Evolutionary conservation across 30 jellyfish, hydroid and myxozoan genomes (phyloP).

Genomic region (Aurelia aurita complex sp. Pacific): DNA sequence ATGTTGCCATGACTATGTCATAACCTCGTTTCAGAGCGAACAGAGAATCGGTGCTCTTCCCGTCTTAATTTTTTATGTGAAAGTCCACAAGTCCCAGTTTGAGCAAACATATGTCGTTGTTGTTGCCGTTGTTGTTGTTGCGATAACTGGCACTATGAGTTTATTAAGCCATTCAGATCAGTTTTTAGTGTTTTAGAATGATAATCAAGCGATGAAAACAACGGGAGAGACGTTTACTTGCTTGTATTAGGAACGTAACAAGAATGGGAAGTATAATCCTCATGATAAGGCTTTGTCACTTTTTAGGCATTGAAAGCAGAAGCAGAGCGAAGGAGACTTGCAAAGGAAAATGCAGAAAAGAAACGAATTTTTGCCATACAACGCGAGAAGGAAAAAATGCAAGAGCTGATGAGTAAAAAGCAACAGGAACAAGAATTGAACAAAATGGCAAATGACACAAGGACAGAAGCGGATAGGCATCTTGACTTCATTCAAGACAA

Average conservation of each 20-base stretch:
- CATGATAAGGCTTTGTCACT: neutral
- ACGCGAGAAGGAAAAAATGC: conserved; percentile 46
- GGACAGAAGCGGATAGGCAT: neutral
- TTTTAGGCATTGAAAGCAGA: conserved; percentile 44
- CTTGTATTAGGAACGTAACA: too few relatives aligned
- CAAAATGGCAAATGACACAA: neutral
- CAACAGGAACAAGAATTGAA: conserved; percentile 30
- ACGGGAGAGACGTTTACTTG: neutral
- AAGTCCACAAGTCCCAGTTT: too few relatives aligned
- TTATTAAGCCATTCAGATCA: too few relatives aligned
- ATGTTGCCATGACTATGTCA: too few relatives aligned
- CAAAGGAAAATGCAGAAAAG: conserved; percentile 46
- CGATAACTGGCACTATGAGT: too few relatives aligned
- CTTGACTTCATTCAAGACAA: neutral
- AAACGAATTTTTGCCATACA: conserved; percentile 16
- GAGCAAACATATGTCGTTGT: too few relatives aligned
- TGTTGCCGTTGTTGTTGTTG: too few relatives aligned
- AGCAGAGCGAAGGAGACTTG: conserved; percentile 43
- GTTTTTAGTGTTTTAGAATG: too few relatives aligned
- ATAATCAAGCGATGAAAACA: neutral
- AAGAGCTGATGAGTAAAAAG: conserved; percentile 20
- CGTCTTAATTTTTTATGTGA: too few relatives aligned
- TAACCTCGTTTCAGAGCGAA: too few relatives aligned
- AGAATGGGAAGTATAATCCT: too few relatives aligned
- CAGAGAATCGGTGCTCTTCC: too few relatives aligned